A percentile compares a stretch with the other conserved stretches of the same genome.
phyloP scores from a whole-genome alignment of 2,888 invertebrate genomes.

The Stegophylla sp. region DNA sequence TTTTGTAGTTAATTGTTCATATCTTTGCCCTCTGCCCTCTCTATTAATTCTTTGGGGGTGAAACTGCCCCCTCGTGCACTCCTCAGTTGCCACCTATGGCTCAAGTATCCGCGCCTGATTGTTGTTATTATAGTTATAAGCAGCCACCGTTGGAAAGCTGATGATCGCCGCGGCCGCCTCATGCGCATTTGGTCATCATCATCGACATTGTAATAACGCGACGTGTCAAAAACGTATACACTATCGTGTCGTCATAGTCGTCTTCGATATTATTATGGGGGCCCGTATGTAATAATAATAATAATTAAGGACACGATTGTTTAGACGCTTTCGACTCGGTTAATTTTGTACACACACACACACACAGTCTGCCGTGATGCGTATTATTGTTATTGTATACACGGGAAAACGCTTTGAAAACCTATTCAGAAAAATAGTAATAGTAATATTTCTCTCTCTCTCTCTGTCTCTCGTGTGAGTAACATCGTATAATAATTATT shows the following conservation, averaged over 20 bases:
- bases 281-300: no score
- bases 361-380: conserved; percentile 44
- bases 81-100: no score
- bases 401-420: conserved; percentile 56
- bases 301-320: conserved; percentile 56
- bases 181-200: conserved; percentile 48
- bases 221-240: conserved; percentile 39
- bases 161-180: conserved; percentile 9
- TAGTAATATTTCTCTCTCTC: no score
- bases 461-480: conserved; percentile 21
- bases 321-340: conserved; percentile 53
- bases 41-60: no score
- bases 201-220: conserved; percentile 50
- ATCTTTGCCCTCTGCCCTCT: no score
- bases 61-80: no score
- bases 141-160: conserved; percentile 24
- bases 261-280: no score
- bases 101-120: no score
- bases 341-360: conserved; percentile 58
- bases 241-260: conserved; percentile 15
- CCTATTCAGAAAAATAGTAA: conserved; percentile 51
- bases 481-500: no score
- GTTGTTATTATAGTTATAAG: conserved; percentile 1
- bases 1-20: no score
- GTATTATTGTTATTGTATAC: no score